Conservation (phyloP, 1,140 invertebrate species). For the Drosophila mayri region DNA sequence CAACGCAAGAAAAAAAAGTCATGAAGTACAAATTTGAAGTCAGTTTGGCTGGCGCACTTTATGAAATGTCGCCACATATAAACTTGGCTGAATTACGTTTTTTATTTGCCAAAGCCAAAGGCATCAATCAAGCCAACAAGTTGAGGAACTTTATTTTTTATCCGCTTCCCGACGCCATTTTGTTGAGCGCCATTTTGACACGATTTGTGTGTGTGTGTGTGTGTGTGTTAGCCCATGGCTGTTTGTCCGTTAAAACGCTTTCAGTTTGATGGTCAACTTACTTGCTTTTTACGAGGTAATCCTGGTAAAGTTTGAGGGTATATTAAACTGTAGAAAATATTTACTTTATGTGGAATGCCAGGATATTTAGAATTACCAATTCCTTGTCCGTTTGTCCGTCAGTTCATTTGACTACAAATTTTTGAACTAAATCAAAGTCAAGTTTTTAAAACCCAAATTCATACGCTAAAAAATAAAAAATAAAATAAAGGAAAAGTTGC, state of each 20-base stretch:
- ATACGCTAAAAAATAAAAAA: not conserved
- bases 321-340: not conserved
- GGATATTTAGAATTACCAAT: not conserved
- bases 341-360: not conserved
- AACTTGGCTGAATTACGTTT: slow-evolving; percentile 14
- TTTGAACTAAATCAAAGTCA: not conserved
- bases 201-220: slow-evolving; percentile 14
- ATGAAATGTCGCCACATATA: slow-evolving; percentile 14
- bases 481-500: not conserved
- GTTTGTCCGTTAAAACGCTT: slow-evolving; percentile 37
- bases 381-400: not conserved
- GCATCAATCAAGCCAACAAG: slow-evolving; percentile 47
- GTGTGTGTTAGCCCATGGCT: not conserved
- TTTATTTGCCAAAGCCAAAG: slow-evolving; percentile 35
- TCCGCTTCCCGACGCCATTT: slow-evolving; percentile 41
- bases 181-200: slow-evolving; percentile 45
- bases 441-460: not conserved
- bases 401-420: not conserved
- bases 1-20: not conserved
- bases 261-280: slow-evolving; percentile 45
- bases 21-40: too few relatives aligned
- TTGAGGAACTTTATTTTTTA: slow-evolving; percentile 37
- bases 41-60: not conserved
- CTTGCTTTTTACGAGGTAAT: slow-evolving; percentile 14
- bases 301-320: not conserved